Evolutionary conservation across 2,797 vertebrate genomes (phyloP).

Genomic region (Apodemus agrarius): DNA sequence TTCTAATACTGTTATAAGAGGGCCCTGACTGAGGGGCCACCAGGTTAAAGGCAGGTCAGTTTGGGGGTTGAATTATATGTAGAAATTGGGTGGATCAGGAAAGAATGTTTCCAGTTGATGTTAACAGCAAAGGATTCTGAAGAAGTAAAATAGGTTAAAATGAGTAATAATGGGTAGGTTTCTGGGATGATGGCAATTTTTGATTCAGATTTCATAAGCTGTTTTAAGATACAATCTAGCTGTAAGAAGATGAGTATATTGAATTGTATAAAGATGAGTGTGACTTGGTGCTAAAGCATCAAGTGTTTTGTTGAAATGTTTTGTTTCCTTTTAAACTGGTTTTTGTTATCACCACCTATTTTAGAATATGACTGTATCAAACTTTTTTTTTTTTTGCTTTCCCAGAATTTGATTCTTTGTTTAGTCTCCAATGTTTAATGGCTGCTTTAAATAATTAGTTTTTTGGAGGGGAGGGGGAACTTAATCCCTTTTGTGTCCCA

Average conservation of each 20-base stretch:
- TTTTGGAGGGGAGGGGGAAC: not conserved
- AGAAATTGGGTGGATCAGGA: not conserved
- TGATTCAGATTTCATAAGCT: conserved; percentile 46
- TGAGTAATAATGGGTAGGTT: not conserved
- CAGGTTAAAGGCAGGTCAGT: not conserved
- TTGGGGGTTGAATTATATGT: conserved; percentile 23
- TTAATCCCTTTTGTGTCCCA: not conserved
- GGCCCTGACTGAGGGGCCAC: not conserved
- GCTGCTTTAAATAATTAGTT: not conserved
- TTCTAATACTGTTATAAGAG: not conserved
- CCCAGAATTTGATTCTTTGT: not conserved
- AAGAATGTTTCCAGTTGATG: not conserved
- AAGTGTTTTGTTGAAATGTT: conserved; percentile 47
- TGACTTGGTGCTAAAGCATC: conserved; percentile 31
- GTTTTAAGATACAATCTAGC: conserved; percentile 29
- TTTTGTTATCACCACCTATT: conserved; percentile 18
- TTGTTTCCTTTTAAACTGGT: conserved; percentile 57
- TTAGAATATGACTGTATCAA: conserved; percentile 13
- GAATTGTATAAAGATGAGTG: conserved; percentile 14
- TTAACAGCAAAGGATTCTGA: not conserved
- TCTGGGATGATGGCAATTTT: conserved; percentile 51
- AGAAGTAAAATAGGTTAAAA: conserved; percentile 4
- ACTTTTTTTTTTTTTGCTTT: conserved; percentile 12
- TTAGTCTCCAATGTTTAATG: conserved; percentile 58
- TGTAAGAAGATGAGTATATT: conserved; percentile 55